phyloP scores from a whole-genome alignment of 2,797 vertebrate genomes.

The Muscicapa comitata region DNA sequence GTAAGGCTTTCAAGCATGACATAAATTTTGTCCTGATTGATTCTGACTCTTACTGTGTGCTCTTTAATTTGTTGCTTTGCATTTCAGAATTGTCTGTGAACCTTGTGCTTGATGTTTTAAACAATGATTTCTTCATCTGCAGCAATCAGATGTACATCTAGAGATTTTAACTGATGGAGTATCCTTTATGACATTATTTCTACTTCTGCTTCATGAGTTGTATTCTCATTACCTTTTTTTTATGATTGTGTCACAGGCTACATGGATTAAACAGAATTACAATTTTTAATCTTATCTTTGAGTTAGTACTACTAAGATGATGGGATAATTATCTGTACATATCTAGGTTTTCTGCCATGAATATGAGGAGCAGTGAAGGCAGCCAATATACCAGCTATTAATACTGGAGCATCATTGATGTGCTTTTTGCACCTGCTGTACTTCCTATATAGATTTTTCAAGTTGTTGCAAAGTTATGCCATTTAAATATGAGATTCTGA shows the following conservation, averaged over 20 bases:
- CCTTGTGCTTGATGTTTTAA: conserved; percentile 2
- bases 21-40: conserved; percentile 55
- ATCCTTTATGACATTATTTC: conserved; percentile 36
- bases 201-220: not conserved
- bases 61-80: conserved; percentile 49
- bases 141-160: not conserved
- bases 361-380: not conserved
- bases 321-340: conserved; percentile 5
- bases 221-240: conserved; percentile 5
- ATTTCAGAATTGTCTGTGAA: conserved; percentile 53
- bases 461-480: not conserved
- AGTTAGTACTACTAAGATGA: not conserved
- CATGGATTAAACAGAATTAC: conserved; percentile 37
- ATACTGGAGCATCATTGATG: not conserved
- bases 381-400: not conserved
- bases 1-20: conserved; percentile 60
- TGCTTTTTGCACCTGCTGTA: not conserved
- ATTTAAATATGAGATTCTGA: not conserved
- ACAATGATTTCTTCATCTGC: conserved; percentile 7
- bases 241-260: conserved; percentile 10
- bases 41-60: conserved; percentile 46
- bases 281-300: conserved; percentile 29
- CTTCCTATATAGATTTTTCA: not conserved
- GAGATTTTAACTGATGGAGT: conserved; percentile 2
- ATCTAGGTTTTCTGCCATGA: not conserved